Percentiles rank a stretch among this genome's conserved stretches.
phyloP scores from a whole-genome alignment of 2,797 vertebrate species.

The Eidolon dupreanum region DNA sequence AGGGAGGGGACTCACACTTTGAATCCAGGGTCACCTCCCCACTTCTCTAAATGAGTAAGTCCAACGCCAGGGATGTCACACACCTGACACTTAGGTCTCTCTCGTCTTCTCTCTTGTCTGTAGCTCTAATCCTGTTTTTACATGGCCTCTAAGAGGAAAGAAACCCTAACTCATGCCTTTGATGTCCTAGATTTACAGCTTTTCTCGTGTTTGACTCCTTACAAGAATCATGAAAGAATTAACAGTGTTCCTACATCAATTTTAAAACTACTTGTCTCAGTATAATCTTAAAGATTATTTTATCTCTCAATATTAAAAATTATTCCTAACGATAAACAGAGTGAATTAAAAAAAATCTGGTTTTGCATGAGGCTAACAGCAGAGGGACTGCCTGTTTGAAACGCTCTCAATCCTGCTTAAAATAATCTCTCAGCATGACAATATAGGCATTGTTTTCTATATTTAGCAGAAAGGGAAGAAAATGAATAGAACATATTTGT shows the following conservation, averaged over 20 bases:
- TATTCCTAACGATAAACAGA: not conserved
- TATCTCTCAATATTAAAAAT: not conserved
- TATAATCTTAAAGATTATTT: not conserved
- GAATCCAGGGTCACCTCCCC: not conserved
- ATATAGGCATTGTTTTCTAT: not conserved
- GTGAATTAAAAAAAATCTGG: not conserved
- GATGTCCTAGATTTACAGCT: not conserved
- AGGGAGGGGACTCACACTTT: not conserved
- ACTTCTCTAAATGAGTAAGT: not conserved
- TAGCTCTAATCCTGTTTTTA: not conserved
- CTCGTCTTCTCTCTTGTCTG: not conserved
- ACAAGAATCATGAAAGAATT: not conserved
- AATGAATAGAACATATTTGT: not conserved
- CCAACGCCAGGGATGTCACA: accelerated
- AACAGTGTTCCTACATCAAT: not conserved
- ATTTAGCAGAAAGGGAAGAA: slow-evolving; percentile 41
- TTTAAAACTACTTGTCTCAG: not conserved
- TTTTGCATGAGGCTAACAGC: not conserved
- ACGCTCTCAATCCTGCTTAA: slow-evolving; percentile 18
- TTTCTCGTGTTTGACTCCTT: not conserved
- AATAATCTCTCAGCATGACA: not conserved
- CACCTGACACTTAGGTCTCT: not conserved
- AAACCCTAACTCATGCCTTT: not conserved
- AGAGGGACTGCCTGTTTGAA: not conserved
- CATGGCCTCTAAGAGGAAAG: not conserved